Conservation (phyloP, 2,797 vertebrate species). For the Carcharodon carcharias region DNA sequence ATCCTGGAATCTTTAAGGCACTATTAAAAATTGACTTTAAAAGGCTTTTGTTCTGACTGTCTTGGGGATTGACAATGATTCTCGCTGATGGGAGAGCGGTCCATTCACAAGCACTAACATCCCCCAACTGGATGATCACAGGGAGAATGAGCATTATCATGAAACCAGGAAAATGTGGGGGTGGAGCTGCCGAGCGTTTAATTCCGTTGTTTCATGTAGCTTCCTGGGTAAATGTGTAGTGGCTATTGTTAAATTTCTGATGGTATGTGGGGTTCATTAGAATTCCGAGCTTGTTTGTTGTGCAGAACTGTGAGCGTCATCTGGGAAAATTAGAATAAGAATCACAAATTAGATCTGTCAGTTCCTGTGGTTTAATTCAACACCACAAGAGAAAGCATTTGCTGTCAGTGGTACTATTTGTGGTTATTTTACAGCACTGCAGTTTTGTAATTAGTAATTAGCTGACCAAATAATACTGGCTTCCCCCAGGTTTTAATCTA, state of each 20-base stretch:
- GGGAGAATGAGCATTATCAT: not conserved
- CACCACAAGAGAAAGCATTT: not conserved
- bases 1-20: not conserved
- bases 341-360: not conserved
- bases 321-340: slow-evolving; percentile 16
- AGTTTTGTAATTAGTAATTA: not conserved
- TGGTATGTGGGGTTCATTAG: not conserved
- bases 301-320: not conserved
- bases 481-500: not conserved
- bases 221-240: not conserved
- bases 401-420: not conserved
- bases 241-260: not conserved
- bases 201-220: not conserved
- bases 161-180: not conserved
- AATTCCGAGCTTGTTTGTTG: not conserved
- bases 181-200: not conserved
- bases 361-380: not conserved
- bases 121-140: not conserved
- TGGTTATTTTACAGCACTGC: not conserved
- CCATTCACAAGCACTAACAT: not conserved
- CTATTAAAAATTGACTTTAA: not conserved
- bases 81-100: not conserved
- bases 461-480: not conserved
- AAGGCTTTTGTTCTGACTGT: not conserved
- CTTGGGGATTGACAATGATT: not conserved